Evolutionary conservation across 2,113 vertebrate genomes (phyloP).

Genomic region (Atractosteus spatula): DNA sequence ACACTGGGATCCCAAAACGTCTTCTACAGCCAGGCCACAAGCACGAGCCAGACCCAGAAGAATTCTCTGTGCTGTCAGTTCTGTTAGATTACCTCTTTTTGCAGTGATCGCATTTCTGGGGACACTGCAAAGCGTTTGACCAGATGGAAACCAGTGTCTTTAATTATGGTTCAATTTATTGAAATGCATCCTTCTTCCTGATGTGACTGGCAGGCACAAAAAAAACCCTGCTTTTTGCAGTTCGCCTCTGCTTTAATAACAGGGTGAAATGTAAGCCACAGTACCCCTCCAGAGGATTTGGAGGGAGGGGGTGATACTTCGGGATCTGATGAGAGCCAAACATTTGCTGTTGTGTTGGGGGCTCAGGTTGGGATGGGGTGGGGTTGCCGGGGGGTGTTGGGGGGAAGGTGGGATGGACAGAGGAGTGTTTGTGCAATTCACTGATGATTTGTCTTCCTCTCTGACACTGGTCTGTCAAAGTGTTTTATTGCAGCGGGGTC

Average conservation of each 20-base stretch:
- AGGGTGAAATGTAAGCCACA: no score
- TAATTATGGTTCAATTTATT: slow-evolving; percentile 22
- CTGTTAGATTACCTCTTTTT: slow-evolving; percentile 5
- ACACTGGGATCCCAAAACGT: neutral
- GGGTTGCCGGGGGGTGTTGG: slow-evolving; percentile 18
- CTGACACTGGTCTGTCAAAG: slow-evolving; percentile 64
- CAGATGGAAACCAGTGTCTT: slow-evolving; percentile 30
- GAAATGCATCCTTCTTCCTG: neutral
- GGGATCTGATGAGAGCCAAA: neutral
- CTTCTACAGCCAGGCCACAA: neutral
- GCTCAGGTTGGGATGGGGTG: slow-evolving; percentile 9
- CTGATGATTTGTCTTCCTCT: slow-evolving; percentile 31
- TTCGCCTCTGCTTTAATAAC: no score
- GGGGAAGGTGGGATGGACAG: slow-evolving; percentile 19
- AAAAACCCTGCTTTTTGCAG: no score
- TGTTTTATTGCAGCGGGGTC: slow-evolving; percentile 71
- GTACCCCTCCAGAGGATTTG: neutral
- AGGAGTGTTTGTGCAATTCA: slow-evolving; percentile 39
- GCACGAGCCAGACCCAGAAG: slow-evolving; percentile 6
- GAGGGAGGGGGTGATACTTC: neutral
- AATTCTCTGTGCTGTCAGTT: slow-evolving; percentile 17
- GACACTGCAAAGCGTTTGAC: slow-evolving; percentile 23
- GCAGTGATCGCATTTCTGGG: neutral
- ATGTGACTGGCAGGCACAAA: no score
- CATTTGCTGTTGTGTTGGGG: neutral